phyloP scores from a whole-genome alignment of 1,140 invertebrate genomes.

The Heliothis subflexa region DNA sequence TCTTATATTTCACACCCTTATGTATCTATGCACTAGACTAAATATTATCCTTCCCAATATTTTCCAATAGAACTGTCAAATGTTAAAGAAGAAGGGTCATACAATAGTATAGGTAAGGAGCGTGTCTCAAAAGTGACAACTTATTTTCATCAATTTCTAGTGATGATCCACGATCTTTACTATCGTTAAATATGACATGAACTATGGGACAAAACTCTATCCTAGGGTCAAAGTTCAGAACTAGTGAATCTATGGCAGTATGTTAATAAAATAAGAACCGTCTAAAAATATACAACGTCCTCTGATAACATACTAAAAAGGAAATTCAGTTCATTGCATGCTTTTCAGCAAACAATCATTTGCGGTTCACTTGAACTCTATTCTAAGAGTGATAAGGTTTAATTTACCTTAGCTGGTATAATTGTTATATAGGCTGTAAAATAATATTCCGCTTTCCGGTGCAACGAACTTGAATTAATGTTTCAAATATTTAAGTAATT shows the following conservation, averaged over 20 bases:
- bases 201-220: background rate
- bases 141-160: no score
- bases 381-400: background rate
- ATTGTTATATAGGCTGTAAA: slow-evolving; percentile 36
- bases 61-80: no score
- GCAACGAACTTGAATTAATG: slow-evolving; percentile 29
- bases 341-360: background rate
- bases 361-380: background rate
- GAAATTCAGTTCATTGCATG: slow-evolving; percentile 55
- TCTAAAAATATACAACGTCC: slow-evolving; percentile 51
- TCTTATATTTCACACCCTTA: background rate
- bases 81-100: no score
- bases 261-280: slow-evolving; percentile 12
- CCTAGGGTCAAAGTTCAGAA: background rate
- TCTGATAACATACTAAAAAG: slow-evolving; percentile 48
- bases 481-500: slow-evolving; percentile 9
- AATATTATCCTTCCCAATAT: no score
- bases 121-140: no score
- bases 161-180: no score
- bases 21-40: no score
- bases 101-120: no score
- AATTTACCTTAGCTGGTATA: background rate
- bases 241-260: slow-evolving; percentile 6
- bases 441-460: slow-evolving; percentile 49
- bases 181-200: no score